phyloP scores from a whole-genome alignment of 2,797 vertebrate species.

The Glyptemys insculpta region DNA sequence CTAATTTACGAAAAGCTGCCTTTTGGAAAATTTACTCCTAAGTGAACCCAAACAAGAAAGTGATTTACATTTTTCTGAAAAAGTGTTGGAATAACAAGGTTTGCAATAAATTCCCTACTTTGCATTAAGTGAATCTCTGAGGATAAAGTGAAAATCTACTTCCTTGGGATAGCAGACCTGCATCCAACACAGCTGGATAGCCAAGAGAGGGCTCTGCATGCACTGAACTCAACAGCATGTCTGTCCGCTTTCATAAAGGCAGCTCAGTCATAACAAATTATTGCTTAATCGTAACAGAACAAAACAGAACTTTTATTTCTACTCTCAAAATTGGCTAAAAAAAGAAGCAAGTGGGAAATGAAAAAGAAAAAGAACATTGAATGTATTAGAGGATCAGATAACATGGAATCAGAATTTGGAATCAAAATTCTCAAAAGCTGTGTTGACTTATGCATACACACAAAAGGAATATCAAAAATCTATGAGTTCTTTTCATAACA shows the following conservation, averaged over 20 bases:
- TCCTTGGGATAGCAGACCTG: background rate
- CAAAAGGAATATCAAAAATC: slow-evolving; percentile 36
- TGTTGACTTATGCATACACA: background rate
- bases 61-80: slow-evolving; percentile 49
- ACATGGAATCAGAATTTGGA: slow-evolving; percentile 10
- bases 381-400: slow-evolving; percentile 23
- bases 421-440: slow-evolving; percentile 4
- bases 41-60: slow-evolving; percentile 46
- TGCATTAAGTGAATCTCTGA: slow-evolving; percentile 43
- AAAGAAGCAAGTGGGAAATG: background rate
- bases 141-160: slow-evolving; percentile 40
- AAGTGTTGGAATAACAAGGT: slow-evolving; percentile 3
- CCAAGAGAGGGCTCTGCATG: slow-evolving; percentile 2
- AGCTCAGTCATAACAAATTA: slow-evolving; percentile 4
- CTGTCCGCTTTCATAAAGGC: slow-evolving; percentile 19
- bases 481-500: slow-evolving; percentile 17
- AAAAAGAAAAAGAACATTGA: background rate
- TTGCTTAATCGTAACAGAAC: slow-evolving; percentile 26
- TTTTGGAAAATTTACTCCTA: slow-evolving; percentile 13
- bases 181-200: slow-evolving; percentile 27
- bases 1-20: background rate
- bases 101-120: slow-evolving; percentile 37
- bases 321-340: background rate
- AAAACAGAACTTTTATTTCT: slow-evolving; percentile 28
- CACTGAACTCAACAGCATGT: slow-evolving; percentile 13